Evolutionary conservation across 2,797 vertebrate genomes (phyloP), one percentile per base, ranked within the genome.

Genomic region (Acipenser ruthenus): DNA sequence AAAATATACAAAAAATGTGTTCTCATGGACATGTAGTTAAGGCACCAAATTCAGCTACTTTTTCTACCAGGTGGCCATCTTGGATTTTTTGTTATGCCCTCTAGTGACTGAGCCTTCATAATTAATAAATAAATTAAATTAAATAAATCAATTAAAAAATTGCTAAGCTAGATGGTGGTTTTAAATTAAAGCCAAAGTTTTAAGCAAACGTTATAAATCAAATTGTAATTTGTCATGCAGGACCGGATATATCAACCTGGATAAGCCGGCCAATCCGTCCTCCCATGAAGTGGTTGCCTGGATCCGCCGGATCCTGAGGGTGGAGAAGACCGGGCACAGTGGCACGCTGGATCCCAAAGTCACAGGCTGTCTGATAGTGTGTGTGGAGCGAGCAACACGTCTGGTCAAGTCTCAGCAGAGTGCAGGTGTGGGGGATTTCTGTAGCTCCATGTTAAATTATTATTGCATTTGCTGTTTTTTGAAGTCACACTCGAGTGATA

Each of bases 271-370:
- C 8, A 98, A 99, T 15, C 96, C 96, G 0, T 99, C 96, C 3
- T 98, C 96, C 1, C 96, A 98, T 0, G 96, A 99, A 79, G 96
- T 99, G 13, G 96, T 99, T 1, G 95, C 96, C 0, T 99, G 96
- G 96, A 95, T 99, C 78, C 85, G 95, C 1, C 89, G 95, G 53
- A 98, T 99, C 70, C 89, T 99, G 37, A 85, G 96, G 0, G 94
- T 97, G 6, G 95, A 97, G 61, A 98, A 99, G 77, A 98, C 95
- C 0, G 96, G 96, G 0, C 96, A 98, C 84, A 97, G 95, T 6
- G 96, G 96, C 8, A 98, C 96, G 0, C 80, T 99, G 4, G 96
- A 98, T 67, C 96, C 95, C 0, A 99, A 99, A 72, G 96, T 99
- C 74, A 99, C 95, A 0, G 96, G 96, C 1, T 98, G 96, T 71